Conservation (phyloP, 2,113 vertebrate species). For the Oreotrochilus melanogaster region DNA sequence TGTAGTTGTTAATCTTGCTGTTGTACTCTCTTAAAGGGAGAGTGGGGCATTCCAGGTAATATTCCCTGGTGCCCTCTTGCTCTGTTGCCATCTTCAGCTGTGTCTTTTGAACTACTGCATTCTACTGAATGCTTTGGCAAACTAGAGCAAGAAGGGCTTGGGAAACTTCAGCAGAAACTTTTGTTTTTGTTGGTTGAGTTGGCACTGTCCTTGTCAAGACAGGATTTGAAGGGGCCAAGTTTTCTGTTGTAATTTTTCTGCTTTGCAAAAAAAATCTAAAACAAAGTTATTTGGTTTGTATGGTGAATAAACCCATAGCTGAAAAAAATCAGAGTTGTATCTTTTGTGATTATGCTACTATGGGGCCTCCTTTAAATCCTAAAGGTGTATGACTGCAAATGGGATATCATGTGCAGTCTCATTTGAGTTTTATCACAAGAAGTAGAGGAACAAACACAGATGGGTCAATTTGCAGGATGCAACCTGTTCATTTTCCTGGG, state of each 20-base stretch:
- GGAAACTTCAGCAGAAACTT: background rate
- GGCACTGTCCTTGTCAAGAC: background rate
- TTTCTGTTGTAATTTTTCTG: background rate
- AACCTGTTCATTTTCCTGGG: background rate
- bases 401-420: background rate
- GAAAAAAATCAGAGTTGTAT: background rate
- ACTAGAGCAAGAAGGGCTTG: background rate
- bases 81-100: accelerated
- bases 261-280: background rate
- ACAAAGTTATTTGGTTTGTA: background rate
- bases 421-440: background rate
- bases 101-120: background rate
- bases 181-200: background rate
- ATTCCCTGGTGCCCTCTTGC: accelerated
- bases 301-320: background rate
- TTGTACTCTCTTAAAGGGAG: background rate
- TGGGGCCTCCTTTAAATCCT: background rate
- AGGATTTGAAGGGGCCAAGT: background rate
- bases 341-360: background rate
- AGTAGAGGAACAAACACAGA: background rate
- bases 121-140: background rate
- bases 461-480: background rate
- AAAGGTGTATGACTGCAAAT: accelerated
- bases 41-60: too few species aligned
- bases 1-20: background rate